These are phyloP conservation scores for Spongilla lacustris DNA, from an alignment of 37 sponge, comb jelly and placozoan species.

Conservation along the genomic window DNA sequence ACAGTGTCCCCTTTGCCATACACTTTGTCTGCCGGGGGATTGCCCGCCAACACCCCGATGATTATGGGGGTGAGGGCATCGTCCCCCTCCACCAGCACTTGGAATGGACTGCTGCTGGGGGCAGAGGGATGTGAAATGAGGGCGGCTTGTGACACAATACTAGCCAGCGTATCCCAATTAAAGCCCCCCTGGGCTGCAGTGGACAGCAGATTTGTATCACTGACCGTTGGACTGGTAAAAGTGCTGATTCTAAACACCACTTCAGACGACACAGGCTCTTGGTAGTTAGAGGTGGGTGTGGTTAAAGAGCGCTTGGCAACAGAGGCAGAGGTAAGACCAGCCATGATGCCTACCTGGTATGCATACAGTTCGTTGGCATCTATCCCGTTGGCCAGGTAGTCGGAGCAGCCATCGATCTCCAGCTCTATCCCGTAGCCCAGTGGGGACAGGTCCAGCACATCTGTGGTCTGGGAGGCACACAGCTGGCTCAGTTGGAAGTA, in stretches of 20 bases:
- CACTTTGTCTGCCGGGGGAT: slow-evolving; percentile 58
- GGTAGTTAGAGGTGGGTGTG: neutral
- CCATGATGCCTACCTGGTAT: slow-evolving; percentile 20
- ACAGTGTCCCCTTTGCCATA: slow-evolving; percentile 77
- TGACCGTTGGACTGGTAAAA: slow-evolving; percentile 4
- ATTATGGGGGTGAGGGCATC: slow-evolving; percentile 70
- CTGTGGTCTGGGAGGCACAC: slow-evolving; percentile 41
- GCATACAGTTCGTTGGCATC: slow-evolving; percentile 64
- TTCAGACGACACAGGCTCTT: slow-evolving; percentile 61
- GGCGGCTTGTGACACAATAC: slow-evolving; percentile 27
- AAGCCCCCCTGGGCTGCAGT: slow-evolving; percentile 13
- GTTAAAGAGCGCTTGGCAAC: neutral
- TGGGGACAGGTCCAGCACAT: slow-evolving; percentile 34
- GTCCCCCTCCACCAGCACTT: slow-evolving; percentile 16
- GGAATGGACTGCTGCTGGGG: neutral
- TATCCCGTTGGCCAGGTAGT: slow-evolving; percentile 63
- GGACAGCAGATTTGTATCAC: slow-evolving; percentile 20
- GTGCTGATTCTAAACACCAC: slow-evolving; percentile 35
- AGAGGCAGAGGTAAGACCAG: neutral
- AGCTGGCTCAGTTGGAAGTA: slow-evolving; percentile 66
- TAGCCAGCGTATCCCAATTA: slow-evolving; percentile 54
- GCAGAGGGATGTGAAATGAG: neutral
- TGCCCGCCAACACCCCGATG: slow-evolving; percentile 49
- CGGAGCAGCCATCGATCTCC: slow-evolving; percentile 73
- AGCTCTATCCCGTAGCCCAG: slow-evolving; percentile 39